Evolutionary conservation across 2,797 vertebrate genomes (phyloP).

Genomic region (Cossypha caffra): DNA sequence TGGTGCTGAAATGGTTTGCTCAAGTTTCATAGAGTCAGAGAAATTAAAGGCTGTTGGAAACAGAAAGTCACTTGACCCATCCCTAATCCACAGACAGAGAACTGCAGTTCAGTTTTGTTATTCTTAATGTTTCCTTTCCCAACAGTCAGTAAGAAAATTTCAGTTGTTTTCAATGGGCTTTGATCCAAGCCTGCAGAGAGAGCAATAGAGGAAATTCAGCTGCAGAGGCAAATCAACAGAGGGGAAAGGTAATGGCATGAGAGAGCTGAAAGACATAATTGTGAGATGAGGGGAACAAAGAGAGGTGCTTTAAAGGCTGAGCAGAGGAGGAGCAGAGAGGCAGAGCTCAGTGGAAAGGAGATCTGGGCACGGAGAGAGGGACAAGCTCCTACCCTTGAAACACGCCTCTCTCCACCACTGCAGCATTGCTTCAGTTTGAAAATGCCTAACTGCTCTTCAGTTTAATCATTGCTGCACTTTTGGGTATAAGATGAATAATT

Average conservation of each 20-base stretch:
- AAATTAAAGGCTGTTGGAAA: not conserved
- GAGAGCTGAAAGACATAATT: not conserved
- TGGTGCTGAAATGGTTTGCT: not conserved
- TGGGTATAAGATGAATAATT: conserved; percentile 67
- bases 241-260: not conserved
- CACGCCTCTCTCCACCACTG: not conserved
- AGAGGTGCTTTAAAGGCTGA: not conserved
- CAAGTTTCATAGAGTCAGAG: not conserved
- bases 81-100: not conserved
- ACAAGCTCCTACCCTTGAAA: conserved; percentile 45
- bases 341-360: not conserved
- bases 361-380: not conserved
- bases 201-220: conserved; percentile 8
- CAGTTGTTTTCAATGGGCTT: conserved; percentile 21
- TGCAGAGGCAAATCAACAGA: conserved; percentile 28
- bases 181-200: conserved; percentile 35
- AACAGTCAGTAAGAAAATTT: not conserved
- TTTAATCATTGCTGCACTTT: conserved; percentile 62
- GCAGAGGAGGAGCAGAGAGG: not conserved
- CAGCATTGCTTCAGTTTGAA: conserved; percentile 21
- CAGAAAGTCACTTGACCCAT: not conserved
- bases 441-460: conserved; percentile 52
- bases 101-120: not conserved
- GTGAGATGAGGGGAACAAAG: not conserved
- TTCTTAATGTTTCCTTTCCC: not conserved